Evolutionary conservation across 2,888 invertebrate genomes (phyloP), one percentile per base, ranked within the genome.

Genomic region (Liodrosophila aerea): DNA sequence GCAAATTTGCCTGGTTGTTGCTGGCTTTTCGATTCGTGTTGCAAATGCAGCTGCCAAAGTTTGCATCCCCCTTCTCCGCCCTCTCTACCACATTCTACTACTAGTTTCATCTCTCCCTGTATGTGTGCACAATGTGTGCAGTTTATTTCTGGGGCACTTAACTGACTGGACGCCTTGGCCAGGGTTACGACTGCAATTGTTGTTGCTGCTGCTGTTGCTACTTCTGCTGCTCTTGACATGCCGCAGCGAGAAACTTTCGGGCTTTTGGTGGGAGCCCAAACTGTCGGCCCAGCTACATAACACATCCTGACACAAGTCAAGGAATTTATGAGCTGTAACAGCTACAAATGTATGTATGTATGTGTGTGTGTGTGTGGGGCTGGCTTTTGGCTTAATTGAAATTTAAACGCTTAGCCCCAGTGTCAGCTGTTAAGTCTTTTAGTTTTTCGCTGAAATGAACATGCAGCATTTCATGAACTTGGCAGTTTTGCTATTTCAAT

Each of bases 251-350:
- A 45, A 82, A 78, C 44, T 63, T 83, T 82, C 69, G 50, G 63
- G 63, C 60, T 71, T 63, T 80, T 33, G 53, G 63, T 63, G 69
- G 67, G 45, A 52, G 64, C 60, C 11, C 29, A 66, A 68, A 77
- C 75, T 66, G 80, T 77, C 66, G 71, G 78, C 64, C 52, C 64
- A 66, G 63, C 64, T 69, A 22, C 22, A 22, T 22, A 82, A 80
- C 83, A 82, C 73, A 84, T 76, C 64, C 82, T 67, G 83, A 68
- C 82, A 76, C 76, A 86, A 86, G 85, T 86, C 85, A 86, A 73
- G 71, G 70, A 85, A 86, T 86, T 86, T 86, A 83, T 86, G 83
- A 84, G 85, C 85, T 85, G 80, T 78, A 82, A 76, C 85, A 58
- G 50, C 53, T 46, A 46, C 49, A 54, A 45, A 40, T 33, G 59